Percentiles rank a stretch among this genome's conserved stretches.
Evolutionary conservation across 2,888 invertebrate genomes (phyloP).

Genomic region (Tillus elongatus): DNA sequence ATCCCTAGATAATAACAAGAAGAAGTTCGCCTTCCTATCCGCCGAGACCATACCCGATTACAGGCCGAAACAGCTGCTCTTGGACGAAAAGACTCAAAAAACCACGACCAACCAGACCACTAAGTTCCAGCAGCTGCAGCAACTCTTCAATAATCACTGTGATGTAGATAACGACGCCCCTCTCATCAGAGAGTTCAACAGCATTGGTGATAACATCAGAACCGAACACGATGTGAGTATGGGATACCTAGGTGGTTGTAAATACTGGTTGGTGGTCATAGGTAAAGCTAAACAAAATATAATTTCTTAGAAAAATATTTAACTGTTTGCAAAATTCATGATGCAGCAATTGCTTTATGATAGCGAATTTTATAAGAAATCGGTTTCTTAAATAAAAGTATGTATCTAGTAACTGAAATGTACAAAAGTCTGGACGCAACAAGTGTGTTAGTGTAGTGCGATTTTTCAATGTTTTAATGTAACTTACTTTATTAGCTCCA

Average conservation of each 20-base stretch:
- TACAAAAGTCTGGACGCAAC: no score
- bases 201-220: slow-evolving; percentile 50
- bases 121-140: slow-evolving; percentile 72
- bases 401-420: no score
- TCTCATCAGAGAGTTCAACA: slow-evolving; percentile 50
- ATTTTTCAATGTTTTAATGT: no score
- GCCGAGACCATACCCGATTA: slow-evolving; percentile 83
- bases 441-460: no score
- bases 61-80: slow-evolving; percentile 58
- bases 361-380: no score
- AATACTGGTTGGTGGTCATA: not conserved
- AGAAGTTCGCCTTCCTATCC: slow-evolving; percentile 78
- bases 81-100: slow-evolving; percentile 62
- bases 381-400: no score
- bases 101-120: slow-evolving; percentile 69
- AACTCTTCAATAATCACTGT: slow-evolving; percentile 57
- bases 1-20: slow-evolving; percentile 66
- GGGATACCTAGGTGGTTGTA: not conserved
- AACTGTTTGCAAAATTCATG: no score
- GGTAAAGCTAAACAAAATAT: slow-evolving; percentile 3
- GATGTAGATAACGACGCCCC: slow-evolving; percentile 39
- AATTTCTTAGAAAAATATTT: slow-evolving; percentile 5
- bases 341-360: no score
- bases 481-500: no score
- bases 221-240: slow-evolving; percentile 51